phyloP scores from a whole-genome alignment of 1,140 invertebrate genomes.

The Drosophila subobscura region DNA sequence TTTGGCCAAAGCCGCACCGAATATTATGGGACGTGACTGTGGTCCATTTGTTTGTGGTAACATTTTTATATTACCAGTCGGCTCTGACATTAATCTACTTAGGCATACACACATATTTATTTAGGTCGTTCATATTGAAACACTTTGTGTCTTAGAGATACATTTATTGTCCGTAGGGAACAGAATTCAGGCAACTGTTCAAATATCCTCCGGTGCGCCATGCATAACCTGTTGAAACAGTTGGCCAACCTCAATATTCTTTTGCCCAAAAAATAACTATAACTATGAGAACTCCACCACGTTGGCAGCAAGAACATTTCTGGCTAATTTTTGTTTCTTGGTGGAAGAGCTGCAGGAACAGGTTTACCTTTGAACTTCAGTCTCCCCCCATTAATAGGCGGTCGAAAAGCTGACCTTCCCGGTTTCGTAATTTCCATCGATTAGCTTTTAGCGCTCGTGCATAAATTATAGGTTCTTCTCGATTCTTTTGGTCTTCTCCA shows the following conservation, averaged over 20 bases:
- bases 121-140: slow-evolving; percentile 67
- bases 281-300: slow-evolving; percentile 13
- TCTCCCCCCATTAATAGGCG: background rate
- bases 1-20: slow-evolving; percentile 7
- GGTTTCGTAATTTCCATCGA: slow-evolving; percentile 45
- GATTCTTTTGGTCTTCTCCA: slow-evolving; percentile 13
- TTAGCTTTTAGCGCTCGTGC: slow-evolving; percentile 43
- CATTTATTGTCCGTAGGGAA: slow-evolving; percentile 14
- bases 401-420: slow-evolving; percentile 64
- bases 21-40: slow-evolving; percentile 55
- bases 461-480: slow-evolving; percentile 37
- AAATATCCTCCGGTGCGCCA: slow-evolving; percentile 32
- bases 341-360: slow-evolving; percentile 31
- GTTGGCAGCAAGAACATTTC: slow-evolving; percentile 27
- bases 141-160: slow-evolving; percentile 28
- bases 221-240: slow-evolving; percentile 38
- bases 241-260: slow-evolving; percentile 13
- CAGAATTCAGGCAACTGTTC: slow-evolving; percentile 42
- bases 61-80: slow-evolving; percentile 49
- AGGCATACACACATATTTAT: slow-evolving; percentile 56
- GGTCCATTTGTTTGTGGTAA: slow-evolving; percentile 61
- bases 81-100: slow-evolving; percentile 71
- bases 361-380: slow-evolving; percentile 63
- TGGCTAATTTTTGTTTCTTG: slow-evolving; percentile 13
- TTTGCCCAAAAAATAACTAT: background rate